A percentile compares a stretch with the other conserved stretches of the same genome.
Evolutionary conservation across 2,888 invertebrate genomes (phyloP).

Genomic region (Apamea anceps): DNA sequence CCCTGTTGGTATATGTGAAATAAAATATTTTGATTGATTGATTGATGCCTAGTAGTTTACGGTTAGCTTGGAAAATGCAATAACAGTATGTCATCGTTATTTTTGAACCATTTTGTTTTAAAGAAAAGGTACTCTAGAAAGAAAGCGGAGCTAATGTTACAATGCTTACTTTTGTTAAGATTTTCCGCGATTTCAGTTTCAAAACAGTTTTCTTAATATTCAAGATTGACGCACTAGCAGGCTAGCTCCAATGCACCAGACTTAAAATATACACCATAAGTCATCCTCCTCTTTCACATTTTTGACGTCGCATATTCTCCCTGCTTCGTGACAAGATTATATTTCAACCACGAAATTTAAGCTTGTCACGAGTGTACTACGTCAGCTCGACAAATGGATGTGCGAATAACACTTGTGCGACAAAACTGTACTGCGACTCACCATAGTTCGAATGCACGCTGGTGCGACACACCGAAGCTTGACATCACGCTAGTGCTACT

Average conservation of each 20-base stretch:
- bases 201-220: background rate
- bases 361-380: slow-evolving; percentile 27
- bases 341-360: slow-evolving; percentile 30
- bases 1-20: no score
- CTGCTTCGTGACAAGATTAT: background rate
- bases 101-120: slow-evolving; percentile 7
- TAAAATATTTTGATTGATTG: no score
- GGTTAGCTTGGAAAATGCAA: slow-evolving; percentile 22
- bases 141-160: background rate
- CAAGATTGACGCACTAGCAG: background rate
- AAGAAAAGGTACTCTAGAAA: slow-evolving; percentile 5
- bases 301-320: slow-evolving; percentile 1
- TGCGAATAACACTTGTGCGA: no score
- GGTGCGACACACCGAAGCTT: no score
- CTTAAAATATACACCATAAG: background rate
- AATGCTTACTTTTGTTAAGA: background rate
- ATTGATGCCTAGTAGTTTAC: background rate
- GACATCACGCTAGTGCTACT: no score
- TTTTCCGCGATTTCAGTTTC: background rate
- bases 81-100: slow-evolving; percentile 38
- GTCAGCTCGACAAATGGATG: no score
- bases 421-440: no score
- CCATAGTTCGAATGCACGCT: no score
- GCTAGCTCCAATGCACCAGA: background rate
- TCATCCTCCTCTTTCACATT: slow-evolving; percentile 9